Evolutionary conservation across 2,888 invertebrate genomes (phyloP).

Genomic region (Trissonchulus sp.): DNA sequence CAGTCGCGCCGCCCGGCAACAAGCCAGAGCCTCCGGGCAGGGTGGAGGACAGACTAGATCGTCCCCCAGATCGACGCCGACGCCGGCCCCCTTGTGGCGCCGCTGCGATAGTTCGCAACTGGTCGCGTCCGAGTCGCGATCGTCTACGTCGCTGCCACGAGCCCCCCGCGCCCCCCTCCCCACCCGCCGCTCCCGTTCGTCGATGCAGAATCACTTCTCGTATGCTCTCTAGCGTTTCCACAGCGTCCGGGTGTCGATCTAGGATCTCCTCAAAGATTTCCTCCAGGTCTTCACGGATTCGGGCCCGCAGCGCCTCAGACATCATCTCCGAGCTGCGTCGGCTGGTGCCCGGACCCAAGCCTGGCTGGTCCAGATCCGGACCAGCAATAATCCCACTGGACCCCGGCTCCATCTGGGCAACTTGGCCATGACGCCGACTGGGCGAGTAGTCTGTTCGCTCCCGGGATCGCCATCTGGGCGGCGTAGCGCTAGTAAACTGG

Average conservation of each 20-base stretch:
- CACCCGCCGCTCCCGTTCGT: neutral
- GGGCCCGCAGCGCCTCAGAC: neutral
- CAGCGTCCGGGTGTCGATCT: constrained; percentile 48
- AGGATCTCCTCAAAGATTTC: constrained; percentile 49
- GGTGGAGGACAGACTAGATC: neutral
- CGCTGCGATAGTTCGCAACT: neutral
- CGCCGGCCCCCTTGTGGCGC: neutral
- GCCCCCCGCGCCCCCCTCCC: neutral
- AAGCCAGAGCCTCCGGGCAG: neutral
- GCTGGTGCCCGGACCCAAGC: neutral
- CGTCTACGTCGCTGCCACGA: neutral
- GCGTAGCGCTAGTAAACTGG: no score
- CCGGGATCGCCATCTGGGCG: neutral
- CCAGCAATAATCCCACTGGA: no score
- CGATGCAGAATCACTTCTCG: constrained; percentile 34
- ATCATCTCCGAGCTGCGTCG: neutral
- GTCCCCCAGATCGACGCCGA: neutral
- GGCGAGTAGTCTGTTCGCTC: neutral
- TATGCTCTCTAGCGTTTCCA: constrained; percentile 48
- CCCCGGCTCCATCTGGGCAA: no score
- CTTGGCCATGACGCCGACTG: neutral
- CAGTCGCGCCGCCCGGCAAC: neutral
- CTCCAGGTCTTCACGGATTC: constrained; percentile 17
- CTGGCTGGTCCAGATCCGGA: no score
- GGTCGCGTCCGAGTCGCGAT: neutral